Conservation (phyloP, 2,888 invertebrate species). For the Epinotia demarniana region DNA sequence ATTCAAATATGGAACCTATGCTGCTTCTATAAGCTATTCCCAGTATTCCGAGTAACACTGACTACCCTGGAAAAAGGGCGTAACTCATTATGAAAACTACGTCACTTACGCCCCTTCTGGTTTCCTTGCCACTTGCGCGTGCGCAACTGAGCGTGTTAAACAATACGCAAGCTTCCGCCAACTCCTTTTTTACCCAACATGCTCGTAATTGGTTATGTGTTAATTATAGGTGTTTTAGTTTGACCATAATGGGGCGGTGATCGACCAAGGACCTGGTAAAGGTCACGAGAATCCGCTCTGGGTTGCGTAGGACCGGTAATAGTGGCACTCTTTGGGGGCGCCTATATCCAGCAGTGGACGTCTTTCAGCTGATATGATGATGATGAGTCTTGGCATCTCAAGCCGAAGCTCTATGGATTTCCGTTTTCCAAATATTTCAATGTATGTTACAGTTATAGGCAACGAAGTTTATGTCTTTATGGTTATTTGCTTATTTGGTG, state of each 20-base stretch:
- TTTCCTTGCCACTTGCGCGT: neutral
- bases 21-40: slow-evolving; percentile 14
- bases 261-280: neutral
- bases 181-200: slow-evolving; percentile 50
- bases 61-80: neutral
- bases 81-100: neutral
- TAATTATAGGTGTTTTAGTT: neutral
- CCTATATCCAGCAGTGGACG: too few relatives aligned
- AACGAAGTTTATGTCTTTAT: too few relatives aligned
- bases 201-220: slow-evolving; percentile 22
- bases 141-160: slow-evolving; percentile 43
- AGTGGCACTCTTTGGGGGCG: too few relatives aligned
- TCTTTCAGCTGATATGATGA: too few relatives aligned
- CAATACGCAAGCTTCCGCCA: slow-evolving; percentile 51
- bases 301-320: too few relatives aligned
- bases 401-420: too few relatives aligned
- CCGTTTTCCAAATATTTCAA: too few relatives aligned
- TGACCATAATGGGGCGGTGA: slow-evolving; percentile 1
- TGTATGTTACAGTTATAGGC: too few relatives aligned
- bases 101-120: neutral
- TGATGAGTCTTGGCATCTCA: too few relatives aligned
- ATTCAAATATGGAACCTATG: slow-evolving; percentile 2
- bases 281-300: too few relatives aligned
- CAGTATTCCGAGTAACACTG: neutral
- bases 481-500: too few relatives aligned